phyloP scores from a whole-genome alignment of 2,113 vertebrate species.

The Bubo blakistoni region DNA sequence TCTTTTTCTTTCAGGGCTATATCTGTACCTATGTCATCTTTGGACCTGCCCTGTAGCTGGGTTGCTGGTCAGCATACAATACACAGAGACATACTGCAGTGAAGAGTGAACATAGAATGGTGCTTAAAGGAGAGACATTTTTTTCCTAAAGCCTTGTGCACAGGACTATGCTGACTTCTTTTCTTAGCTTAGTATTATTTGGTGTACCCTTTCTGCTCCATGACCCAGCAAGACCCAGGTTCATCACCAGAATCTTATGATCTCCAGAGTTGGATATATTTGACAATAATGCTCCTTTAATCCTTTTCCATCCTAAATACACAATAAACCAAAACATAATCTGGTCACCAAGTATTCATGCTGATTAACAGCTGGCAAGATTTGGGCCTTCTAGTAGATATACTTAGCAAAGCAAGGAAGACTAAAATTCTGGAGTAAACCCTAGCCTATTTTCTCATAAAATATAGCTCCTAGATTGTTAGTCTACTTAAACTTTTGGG shows the following conservation, averaged over 20 bases:
- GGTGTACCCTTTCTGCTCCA: neutral
- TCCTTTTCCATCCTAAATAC: neutral
- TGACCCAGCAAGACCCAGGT: neutral
- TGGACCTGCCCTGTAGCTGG: neutral
- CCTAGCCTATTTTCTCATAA: neutral
- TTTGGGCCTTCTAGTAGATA: neutral
- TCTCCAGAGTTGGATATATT: neutral
- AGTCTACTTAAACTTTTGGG: neutral
- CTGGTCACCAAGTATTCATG: neutral
- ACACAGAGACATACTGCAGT: neutral
- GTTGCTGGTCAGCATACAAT: neutral
- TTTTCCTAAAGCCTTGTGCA: neutral
- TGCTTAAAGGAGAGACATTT: neutral
- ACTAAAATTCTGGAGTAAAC: neutral
- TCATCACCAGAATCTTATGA: neutral
- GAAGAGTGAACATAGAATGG: fast-evolving
- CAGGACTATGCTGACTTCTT: neutral
- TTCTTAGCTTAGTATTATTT: neutral
- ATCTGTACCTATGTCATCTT: neutral
- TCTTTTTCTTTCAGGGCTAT: neutral
- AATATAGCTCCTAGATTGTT: neutral
- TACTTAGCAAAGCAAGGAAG: neutral
- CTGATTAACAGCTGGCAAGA: neutral
- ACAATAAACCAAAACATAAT: neutral
- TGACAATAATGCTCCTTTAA: neutral